Evolutionary conservation across 2,113 vertebrate species (phyloP).

Genomic region (Buteo buteo): DNA sequence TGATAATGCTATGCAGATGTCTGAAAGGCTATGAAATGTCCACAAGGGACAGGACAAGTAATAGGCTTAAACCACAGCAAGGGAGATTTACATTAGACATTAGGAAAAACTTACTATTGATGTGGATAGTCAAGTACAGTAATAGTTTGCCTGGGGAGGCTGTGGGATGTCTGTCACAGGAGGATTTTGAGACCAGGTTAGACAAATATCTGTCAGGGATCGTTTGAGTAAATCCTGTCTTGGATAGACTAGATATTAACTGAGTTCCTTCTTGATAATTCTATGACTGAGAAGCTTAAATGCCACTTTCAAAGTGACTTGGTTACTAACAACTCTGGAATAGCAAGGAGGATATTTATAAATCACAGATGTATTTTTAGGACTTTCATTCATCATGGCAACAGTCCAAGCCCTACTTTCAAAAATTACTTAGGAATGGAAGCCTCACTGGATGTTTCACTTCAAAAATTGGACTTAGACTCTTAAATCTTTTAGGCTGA

Average conservation of each 20-base stretch:
- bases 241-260: background rate
- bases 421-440: background rate
- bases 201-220: background rate
- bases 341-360: background rate
- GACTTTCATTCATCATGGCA: background rate
- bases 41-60: conserved; percentile 43
- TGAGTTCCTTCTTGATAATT: conserved; percentile 1
- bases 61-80: conserved; percentile 18
- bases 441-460: background rate
- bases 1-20: conserved; percentile 8
- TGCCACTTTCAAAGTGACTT: background rate
- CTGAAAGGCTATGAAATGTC: conserved; percentile 32
- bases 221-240: background rate
- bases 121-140: background rate
- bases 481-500: background rate
- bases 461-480: background rate
- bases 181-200: conserved; percentile 25
- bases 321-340: background rate
- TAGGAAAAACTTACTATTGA: conserved; percentile 13
- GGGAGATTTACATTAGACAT: conserved; percentile 3
- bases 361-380: conserved; percentile 16
- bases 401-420: background rate
- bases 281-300: conserved; percentile 16
- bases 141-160: background rate
- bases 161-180: background rate